Evolutionary conservation across 2,888 invertebrate genomes (phyloP), one percentile per base, ranked within the genome.

Genomic region (Dilophus febrilis): DNA sequence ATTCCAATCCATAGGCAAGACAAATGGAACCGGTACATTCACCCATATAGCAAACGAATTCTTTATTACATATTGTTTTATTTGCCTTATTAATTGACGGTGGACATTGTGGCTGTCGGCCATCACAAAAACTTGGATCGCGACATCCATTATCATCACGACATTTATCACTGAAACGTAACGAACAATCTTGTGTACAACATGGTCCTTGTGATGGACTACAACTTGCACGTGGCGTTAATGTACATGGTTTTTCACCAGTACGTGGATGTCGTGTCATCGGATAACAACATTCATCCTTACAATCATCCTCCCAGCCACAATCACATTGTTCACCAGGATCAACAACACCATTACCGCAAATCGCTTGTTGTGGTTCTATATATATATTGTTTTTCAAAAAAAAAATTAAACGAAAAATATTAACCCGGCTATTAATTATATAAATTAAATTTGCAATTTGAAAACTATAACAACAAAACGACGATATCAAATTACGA

Each of bases 251-350:
- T 38, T 77, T 77, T 61, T 88, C 85, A 45, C 74, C 74, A 10
- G 68, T 54, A 37, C 80, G 77, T 5, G 85, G 79, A 50, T 84
- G 76, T 30, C 81, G 74, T 35, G 83, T 73, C 68, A 90, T 88
- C 28, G 92, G 91, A 51, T 81, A 83, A 59, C 97, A 98, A 59
- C 97, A 97, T 35, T 75, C 72, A 60, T 91, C 92, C 41, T 80
- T 76, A 61, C 97, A 97, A 58, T 95, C 94, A 53, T 91, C 87
- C 52, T 88, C 88, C 90, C 90, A 94, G 41, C 98, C 98, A 61
- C 97, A 98, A 65, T 98, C 98, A 61, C 98, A 98, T 61, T 97
- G 84, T 65, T 98, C 98, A 14, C 86, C 92, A 35, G 81, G 81
- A 59, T 98, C 98, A 35, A 91, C 91, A 26, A 98, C 92, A 32